Percentiles rank a stretch among this genome's conserved stretches.
phyloP scores from a whole-genome alignment of 2,113 vertebrate species.

The Petrocephalus zakoni region DNA sequence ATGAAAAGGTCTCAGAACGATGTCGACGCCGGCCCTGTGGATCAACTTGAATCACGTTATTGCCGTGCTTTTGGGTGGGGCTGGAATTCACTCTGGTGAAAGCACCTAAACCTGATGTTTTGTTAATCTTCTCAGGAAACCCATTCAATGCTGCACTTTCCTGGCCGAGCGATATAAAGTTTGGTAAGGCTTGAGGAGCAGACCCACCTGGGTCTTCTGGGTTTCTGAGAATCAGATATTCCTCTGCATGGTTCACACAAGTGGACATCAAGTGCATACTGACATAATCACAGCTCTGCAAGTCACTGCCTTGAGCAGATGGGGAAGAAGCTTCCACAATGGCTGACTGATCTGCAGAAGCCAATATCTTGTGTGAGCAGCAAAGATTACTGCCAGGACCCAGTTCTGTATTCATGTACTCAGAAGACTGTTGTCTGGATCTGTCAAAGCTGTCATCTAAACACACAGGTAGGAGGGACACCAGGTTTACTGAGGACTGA shows the following conservation, averaged over 20 bases:
- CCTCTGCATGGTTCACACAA: slow-evolving; percentile 44
- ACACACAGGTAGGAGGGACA: slow-evolving; percentile 34
- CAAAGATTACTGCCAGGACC: slow-evolving; percentile 49
- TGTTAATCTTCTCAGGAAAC: slow-evolving; percentile 30
- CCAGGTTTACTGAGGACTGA: slow-evolving; percentile 49
- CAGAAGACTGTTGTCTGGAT: slow-evolving; percentile 44
- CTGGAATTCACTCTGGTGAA: slow-evolving; percentile 68
- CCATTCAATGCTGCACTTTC: slow-evolving; percentile 4
- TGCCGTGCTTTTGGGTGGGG: slow-evolving; percentile 65
- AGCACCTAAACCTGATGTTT: slow-evolving; percentile 53
- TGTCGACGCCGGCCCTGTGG: slow-evolving; percentile 73
- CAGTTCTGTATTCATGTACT: slow-evolving; percentile 78
- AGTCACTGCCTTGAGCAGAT: slow-evolving; percentile 24
- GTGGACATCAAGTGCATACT: slow-evolving; percentile 59
- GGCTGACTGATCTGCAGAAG: slow-evolving; percentile 36
- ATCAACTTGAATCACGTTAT: slow-evolving; percentile 75
- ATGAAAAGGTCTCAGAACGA: slow-evolving; percentile 76
- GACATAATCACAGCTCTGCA: slow-evolving; percentile 62
- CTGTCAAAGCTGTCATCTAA: slow-evolving; percentile 32
- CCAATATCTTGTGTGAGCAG: slow-evolving; percentile 20
- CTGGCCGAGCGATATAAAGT: slow-evolving; percentile 28
- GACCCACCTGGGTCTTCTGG: slow-evolving; percentile 55
- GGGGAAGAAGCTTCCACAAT: slow-evolving; percentile 16
- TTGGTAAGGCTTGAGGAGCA: slow-evolving; percentile 22
- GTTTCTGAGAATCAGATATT: slow-evolving; percentile 45